Conservation (phyloP, 2,797 vertebrate species). For the Sparidentex hasta region DNA sequence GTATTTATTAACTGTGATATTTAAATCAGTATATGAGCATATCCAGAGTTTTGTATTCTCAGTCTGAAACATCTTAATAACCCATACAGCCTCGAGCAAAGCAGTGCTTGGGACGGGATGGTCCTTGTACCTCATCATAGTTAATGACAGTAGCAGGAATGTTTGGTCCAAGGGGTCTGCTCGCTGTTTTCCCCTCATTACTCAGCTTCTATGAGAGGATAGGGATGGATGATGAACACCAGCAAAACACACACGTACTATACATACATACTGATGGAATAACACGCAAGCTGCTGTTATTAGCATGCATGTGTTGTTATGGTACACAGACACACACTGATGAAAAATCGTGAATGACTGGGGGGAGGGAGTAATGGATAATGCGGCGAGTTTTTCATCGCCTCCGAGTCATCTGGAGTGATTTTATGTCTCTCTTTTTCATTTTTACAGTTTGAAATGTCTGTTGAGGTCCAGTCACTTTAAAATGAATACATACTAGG, state of each 20-base stretch:
- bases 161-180: slow-evolving; percentile 86
- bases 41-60: slow-evolving; percentile 18
- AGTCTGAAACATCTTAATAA: slow-evolving; percentile 30
- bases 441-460: neutral
- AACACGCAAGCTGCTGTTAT: slow-evolving; percentile 55
- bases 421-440: slow-evolving; percentile 2
- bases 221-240: slow-evolving; percentile 82
- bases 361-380: slow-evolving; percentile 22
- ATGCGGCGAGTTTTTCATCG: slow-evolving; percentile 13
- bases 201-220: slow-evolving; percentile 85
- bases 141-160: slow-evolving; percentile 86
- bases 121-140: slow-evolving; percentile 88
- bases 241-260: slow-evolving; percentile 59
- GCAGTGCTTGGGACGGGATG: slow-evolving; percentile 68
- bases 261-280: slow-evolving; percentile 60
- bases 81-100: slow-evolving; percentile 70
- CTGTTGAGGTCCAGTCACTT: neutral
- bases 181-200: slow-evolving; percentile 84
- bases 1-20: slow-evolving; percentile 41
- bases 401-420: neutral
- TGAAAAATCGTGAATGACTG: slow-evolving; percentile 29
- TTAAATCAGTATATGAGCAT: slow-evolving; percentile 33
- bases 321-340: slow-evolving; percentile 32
- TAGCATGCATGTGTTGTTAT: slow-evolving; percentile 50
- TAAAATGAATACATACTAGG: neutral